phyloP scores from a whole-genome alignment of 2,888 invertebrate genomes.

The Cheilosia impressa region DNA sequence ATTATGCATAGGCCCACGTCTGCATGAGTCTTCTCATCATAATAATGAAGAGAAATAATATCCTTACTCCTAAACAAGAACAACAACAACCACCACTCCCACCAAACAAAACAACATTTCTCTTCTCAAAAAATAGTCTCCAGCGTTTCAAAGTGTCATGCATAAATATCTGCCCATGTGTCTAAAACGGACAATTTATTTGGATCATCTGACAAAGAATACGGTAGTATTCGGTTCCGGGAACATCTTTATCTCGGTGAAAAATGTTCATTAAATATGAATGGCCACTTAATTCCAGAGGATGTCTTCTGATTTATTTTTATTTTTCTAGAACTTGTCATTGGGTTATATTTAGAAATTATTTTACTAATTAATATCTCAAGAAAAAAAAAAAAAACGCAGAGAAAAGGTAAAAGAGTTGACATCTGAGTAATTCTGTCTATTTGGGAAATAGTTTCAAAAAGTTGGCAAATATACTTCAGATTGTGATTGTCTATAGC shows the following conservation, averaged over 20 bases:
- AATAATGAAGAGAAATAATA: too few species aligned
- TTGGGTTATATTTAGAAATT: slow-evolving; percentile 42
- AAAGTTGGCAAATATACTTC: background rate
- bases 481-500: background rate
- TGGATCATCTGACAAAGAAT: slow-evolving; percentile 49
- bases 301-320: slow-evolving; percentile 60
- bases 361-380: slow-evolving; percentile 31
- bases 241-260: slow-evolving; percentile 32
- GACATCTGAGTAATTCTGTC: slow-evolving; percentile 32
- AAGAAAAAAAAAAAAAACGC: background rate
- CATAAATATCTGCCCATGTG: background rate
- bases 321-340: slow-evolving; percentile 39
- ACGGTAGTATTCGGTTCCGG: slow-evolving; percentile 23
- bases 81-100: too few species aligned
- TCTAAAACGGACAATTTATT: slow-evolving; percentile 53
- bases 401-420: slow-evolving; percentile 39
- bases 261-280: slow-evolving; percentile 59
- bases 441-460: slow-evolving; percentile 13
- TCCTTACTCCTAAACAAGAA: too few species aligned
- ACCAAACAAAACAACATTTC: background rate
- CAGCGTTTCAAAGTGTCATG: background rate
- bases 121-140: slow-evolving; percentile 3
- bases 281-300: slow-evolving; percentile 63
- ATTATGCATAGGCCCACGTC: too few species aligned
- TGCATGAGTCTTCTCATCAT: too few species aligned